Evolutionary conservation across 2,797 vertebrate genomes (phyloP), one percentile per base, ranked within the genome.

Genomic region (Varecia variegata): DNA sequence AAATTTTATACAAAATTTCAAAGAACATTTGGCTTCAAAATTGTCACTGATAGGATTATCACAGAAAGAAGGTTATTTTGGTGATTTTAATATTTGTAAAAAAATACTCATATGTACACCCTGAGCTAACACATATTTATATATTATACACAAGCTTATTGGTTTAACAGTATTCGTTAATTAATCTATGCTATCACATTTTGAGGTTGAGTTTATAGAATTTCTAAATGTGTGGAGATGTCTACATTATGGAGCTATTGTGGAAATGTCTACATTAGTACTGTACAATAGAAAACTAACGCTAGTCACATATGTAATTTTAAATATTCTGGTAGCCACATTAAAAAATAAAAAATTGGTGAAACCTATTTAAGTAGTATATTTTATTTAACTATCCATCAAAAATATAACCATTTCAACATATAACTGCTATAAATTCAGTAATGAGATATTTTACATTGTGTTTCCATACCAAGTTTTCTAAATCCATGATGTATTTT

Each of bases 1-100:
- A 62, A 17, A 6, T 25, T 92, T 96, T 65, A 65, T 67, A 76
- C 11, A 81, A 56, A 82, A 93, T 91, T 90, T 95, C 23, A 88
- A 84, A 94, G 82, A 76, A 52, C 3, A 70, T 62, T 89, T 86
- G 32, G 60, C 20, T 91, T 95, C 10, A 86, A 91, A 96, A 79
- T 54, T 86, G 27, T 86, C 38, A 21, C n/a, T 87, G 27, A 73
- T 18, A 93, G 30, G n/a, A 56, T 60, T 70, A 60, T 50, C 47
- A 62, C 27, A 90, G 25, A 65, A 52, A 81, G 12, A 40, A 68
- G 27, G 12, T 80, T 91, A 77, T 30, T 62, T 90, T 14, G 14
- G 14, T 94, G 21, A 50, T 90, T 95, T 86, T 60, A 71, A 86
- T 67, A 54, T 65, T 32, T 14, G 7, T 70, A 35, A 38, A 95